Evolutionary conservation across 2,113 vertebrate genomes (phyloP), one percentile per base, ranked within the genome.

Genomic region (Leiothrix lutea): DNA sequence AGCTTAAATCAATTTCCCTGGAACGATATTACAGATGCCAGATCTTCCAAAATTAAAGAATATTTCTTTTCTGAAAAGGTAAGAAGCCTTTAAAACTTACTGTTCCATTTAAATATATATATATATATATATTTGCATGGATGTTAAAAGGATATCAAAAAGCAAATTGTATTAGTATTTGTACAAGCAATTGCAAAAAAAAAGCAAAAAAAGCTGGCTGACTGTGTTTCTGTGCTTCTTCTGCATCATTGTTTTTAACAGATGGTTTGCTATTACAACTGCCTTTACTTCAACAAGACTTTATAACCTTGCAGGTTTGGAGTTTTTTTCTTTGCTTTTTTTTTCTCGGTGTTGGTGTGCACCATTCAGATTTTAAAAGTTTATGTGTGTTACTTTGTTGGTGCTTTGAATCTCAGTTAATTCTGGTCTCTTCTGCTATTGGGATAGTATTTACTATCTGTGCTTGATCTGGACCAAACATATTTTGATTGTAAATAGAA

Each of bases 401-500:
- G 29, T 74, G 91, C 90, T 95, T 95, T 86, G 78, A 57, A 84
- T 94, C 51, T 97, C 75, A 61, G 92, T 94, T 95, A 95, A 97
- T 97, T 95, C 95, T 86, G 66, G 57, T 61, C 83, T 95, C 92
- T 97, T 79, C 62, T 35, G 81, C 87, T 92, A 78, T 82, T 72
- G 65, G 80, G 92, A 92, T 83, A 96, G 96, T 98, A 96, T 79
- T 79, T 79, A 79, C 60, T 98, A 97, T 97, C 96, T 96, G 83
- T 86, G 72, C 95, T 97, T 96, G 96, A 97, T 97, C 97, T 85
- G 91, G 88, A 92, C 96, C 95, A 95, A 97, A 97, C 4, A 17
- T 92, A 98, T 97, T 98, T 98, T 98, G 97, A 97, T 97, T 98
- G 98, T 98, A 98, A 98, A 98, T 98, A 98, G 98, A 98, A 97